Evolutionary conservation across 2,113 vertebrate species (phyloP), one percentile per base, ranked within the genome.

Genomic region (Desmodus rotundus): DNA sequence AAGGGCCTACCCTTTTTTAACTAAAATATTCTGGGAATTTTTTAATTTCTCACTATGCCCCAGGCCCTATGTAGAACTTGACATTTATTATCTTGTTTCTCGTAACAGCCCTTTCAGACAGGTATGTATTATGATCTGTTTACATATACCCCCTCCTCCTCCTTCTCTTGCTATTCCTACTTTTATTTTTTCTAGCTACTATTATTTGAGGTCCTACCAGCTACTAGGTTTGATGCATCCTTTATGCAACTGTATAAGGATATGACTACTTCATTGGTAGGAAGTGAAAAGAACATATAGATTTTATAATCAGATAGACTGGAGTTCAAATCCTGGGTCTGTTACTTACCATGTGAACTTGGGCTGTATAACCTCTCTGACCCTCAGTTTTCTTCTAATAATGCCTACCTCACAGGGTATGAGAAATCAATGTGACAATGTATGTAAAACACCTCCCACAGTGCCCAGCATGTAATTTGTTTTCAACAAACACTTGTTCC

Each of bases 291-390:
- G 38, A 5, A 5, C 26, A 36, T 41, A 78, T 52, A 74, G 78
- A 92, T 96, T 94, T 98, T 96, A 89, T 94, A 89, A 83, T 93
- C 89, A 94, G 36, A 82, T 14, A 78, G 76, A 54, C 50, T 45
- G 24, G 67, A 93, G 67, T 97, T 96, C 94, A 93, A 96, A 94
- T 91, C 73, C 68, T 76, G 50, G 82, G 54, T 93, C 68, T 95
- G n/a, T 54, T 91, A 56, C 45, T 96, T 89, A 68, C 68, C 67
- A 41, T 47, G 74, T 65, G 72, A 91, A 89, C n/a, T 47, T 63
- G 68, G 63, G 47, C 65, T 92, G n/a, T 85, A 95, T 70, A 96
- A 95, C 91, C 77, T 89, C 43, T 72, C 82, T 33, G 56, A 72
- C 92, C 58, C 72, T n/a, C 90, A n/a, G 17, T 94, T 97, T 98